Conservation (phyloP, 2,113 vertebrate species). For the Ifrita kowaldi region DNA sequence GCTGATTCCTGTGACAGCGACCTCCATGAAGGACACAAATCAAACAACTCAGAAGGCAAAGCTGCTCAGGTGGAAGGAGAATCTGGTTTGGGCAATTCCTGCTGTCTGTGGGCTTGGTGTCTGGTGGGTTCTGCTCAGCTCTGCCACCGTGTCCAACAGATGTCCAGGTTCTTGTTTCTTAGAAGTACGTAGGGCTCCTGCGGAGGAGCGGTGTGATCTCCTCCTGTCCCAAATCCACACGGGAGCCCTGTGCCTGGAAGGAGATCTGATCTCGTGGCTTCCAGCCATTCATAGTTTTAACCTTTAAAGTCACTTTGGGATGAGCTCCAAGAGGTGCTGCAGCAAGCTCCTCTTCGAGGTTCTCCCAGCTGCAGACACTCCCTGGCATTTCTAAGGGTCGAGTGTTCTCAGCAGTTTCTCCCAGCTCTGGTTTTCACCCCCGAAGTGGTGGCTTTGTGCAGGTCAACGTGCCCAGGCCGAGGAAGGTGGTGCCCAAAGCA, state of each 20-base stretch:
- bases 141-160: fast-evolving
- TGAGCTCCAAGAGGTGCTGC: background rate
- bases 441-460: background rate
- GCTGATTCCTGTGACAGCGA: fast-evolving
- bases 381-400: fast-evolving
- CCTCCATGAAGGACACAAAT: background rate
- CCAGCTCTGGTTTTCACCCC: background rate
- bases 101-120: fast-evolving
- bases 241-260: background rate
- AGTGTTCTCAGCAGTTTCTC: background rate
- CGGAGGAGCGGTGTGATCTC: no score
- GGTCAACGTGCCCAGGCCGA: background rate
- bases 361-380: background rate
- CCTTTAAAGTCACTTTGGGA: background rate
- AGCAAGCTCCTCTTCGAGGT: background rate
- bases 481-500: background rate
- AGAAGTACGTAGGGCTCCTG: fast-evolving
- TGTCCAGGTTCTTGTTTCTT: background rate
- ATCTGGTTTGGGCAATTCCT: background rate
- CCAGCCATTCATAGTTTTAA: fast-evolving
- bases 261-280: fast-evolving
- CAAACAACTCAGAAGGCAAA: background rate
- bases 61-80: background rate
- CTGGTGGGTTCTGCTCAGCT: background rate
- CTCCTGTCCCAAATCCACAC: fast-evolving